Evolutionary conservation across 53 echinoderm and acorn worm genomes (phyloP).

Genomic region (Temnopleurus reevesii): DNA sequence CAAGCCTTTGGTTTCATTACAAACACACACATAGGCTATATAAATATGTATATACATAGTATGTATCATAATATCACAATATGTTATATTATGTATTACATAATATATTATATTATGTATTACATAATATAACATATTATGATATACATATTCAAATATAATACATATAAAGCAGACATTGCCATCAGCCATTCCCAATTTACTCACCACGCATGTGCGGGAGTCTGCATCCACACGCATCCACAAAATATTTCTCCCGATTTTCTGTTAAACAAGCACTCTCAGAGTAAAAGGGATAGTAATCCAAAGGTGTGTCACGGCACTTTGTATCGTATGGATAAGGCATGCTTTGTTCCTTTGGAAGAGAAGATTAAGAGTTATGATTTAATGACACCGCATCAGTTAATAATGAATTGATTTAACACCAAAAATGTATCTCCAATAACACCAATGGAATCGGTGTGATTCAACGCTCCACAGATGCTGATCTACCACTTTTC

Average conservation of each 20-base stretch:
- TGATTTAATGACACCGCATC: too few relatives aligned
- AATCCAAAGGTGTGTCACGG: slow-evolving; percentile 2
- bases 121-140: too few relatives aligned
- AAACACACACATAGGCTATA: background rate
- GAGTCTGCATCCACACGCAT: background rate
- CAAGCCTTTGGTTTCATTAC: background rate
- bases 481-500: background rate
- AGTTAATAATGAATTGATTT: too few relatives aligned
- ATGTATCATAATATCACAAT: too few relatives aligned
- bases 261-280: slow-evolving; percentile 30
- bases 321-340: slow-evolving; percentile 45
- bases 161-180: background rate
- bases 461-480: background rate
- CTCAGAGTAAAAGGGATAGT: slow-evolving; percentile 34
- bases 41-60: background rate
- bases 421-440: background rate
- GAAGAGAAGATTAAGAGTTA: too few relatives aligned
- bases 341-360: background rate
- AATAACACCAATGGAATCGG: too few relatives aligned
- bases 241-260: too few relatives aligned
- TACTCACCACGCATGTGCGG: background rate
- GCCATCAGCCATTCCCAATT: background rate
- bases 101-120: too few relatives aligned
- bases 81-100: too few relatives aligned
- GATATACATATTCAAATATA: too few relatives aligned